Conservation (phyloP, 2,888 invertebrate species). For the Leptinotarsa juncta region DNA sequence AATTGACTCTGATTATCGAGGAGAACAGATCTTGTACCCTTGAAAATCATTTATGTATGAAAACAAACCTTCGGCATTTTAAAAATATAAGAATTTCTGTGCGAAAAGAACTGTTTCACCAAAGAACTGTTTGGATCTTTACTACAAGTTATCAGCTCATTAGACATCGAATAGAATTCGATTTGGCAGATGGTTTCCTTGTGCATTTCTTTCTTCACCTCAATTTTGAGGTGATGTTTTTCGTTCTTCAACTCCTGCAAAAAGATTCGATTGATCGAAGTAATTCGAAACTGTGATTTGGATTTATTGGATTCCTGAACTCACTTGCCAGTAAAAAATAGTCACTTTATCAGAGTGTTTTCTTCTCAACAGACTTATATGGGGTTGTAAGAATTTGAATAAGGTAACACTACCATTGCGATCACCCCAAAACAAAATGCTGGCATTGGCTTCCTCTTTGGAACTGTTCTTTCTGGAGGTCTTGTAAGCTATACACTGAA, state of each 20-base stretch:
- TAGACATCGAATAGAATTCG: conserved; percentile 65
- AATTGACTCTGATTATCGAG: not conserved
- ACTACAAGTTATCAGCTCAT: conserved; percentile 70
- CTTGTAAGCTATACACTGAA: conserved; percentile 68
- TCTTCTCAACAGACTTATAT: conserved; percentile 68
- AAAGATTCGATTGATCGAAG: not conserved
- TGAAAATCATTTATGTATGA: not conserved
- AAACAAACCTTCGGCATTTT: conserved; percentile 14
- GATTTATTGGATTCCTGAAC: conserved; percentile 22
- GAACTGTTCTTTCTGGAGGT: conserved; percentile 58
- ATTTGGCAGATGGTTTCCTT: conserved; percentile 67
- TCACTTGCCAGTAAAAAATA: conserved; percentile 73
- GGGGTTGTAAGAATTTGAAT: conserved; percentile 70
- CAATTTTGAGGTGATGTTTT: conserved; percentile 66
- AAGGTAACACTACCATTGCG: conserved; percentile 69
- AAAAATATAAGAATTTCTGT: conserved; percentile 69
- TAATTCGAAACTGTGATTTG: not conserved
- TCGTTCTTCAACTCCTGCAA: conserved; percentile 69
- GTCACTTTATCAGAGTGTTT: conserved; percentile 69
- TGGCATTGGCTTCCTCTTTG: conserved; percentile 47
- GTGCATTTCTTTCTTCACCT: conserved; percentile 66
- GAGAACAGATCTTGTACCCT: not conserved
- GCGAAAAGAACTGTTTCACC: conserved; percentile 65
- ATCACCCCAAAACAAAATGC: conserved; percentile 69
- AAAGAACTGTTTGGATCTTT: conserved; percentile 69